A percentile compares a stretch with the other conserved stretches of the same genome.
These are phyloP conservation scores for Protodeltote pygarga DNA, from an alignment of 2,888 invertebrate species.

Conservation along the genomic window DNA sequence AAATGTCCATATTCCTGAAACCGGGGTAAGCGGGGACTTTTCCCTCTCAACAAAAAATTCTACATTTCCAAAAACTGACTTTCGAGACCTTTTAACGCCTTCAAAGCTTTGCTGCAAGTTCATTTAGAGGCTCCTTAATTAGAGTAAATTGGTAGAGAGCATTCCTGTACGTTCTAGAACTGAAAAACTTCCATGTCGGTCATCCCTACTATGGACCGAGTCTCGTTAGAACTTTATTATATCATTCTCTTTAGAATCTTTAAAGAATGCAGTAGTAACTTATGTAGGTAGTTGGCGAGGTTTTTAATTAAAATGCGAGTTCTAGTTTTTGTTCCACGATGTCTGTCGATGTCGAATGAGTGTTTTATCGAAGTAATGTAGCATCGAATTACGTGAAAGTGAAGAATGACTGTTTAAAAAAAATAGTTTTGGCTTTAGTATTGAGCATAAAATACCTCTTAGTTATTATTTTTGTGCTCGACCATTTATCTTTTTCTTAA, in stretches of 20 bases:
- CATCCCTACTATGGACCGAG: slow-evolving; percentile 36
- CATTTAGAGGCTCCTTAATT: slow-evolving; percentile 34
- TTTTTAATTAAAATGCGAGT: slow-evolving; percentile 36
- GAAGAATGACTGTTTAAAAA: no score
- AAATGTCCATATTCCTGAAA: no score
- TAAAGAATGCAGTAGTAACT: slow-evolving; percentile 15
- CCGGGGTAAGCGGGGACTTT: no score
- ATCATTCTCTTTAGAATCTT: slow-evolving; percentile 35
- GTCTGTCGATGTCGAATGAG: no score
- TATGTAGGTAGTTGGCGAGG: slow-evolving; percentile 3
- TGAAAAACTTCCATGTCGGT: slow-evolving; percentile 38
- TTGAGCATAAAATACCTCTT: no score
- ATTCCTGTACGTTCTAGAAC: slow-evolving; percentile 27
- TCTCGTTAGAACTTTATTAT: slow-evolving; percentile 36
- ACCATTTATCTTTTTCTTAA: no score
- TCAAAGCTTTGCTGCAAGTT: slow-evolving; percentile 42
- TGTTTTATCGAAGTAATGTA: no score
- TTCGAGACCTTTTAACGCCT: slow-evolving; percentile 31
- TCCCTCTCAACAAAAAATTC: no score
- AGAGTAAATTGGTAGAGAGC: slow-evolving; percentile 35
- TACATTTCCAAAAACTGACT: slow-evolving; percentile 12
- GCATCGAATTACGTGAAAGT: no score
- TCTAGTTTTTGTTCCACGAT: no score
- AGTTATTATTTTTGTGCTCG: no score
- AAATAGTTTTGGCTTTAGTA: no score